phyloP scores from a whole-genome alignment of 2,888 invertebrate species.

The Dolichopus griseipennis region DNA sequence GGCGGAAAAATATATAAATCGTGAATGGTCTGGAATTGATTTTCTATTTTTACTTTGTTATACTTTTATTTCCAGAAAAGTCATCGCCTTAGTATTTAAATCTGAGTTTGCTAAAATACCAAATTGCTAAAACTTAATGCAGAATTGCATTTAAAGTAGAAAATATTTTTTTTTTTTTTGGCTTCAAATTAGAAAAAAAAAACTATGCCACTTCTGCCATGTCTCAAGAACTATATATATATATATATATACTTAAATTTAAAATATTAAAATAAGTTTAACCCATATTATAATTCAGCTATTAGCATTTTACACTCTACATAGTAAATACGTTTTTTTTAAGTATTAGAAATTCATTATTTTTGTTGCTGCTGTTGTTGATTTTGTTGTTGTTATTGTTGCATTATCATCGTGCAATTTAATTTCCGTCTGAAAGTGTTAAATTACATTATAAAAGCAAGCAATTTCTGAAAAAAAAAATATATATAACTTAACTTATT shows the following conservation, averaged over 20 bases:
- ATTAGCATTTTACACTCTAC: background rate
- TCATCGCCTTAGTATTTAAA: too few relatives aligned
- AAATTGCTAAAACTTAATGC: background rate
- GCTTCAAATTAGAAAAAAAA: background rate
- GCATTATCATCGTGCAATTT: background rate
- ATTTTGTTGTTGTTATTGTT: too few relatives aligned
- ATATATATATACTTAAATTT: background rate
- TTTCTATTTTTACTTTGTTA: background rate
- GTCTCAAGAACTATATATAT: too few relatives aligned
- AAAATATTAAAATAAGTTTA: background rate
- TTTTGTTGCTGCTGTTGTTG: background rate
- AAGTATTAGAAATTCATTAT: too few relatives aligned
- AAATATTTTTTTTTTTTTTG: too few relatives aligned
- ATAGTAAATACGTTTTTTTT: background rate
- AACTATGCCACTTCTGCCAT: background rate
- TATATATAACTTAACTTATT: too few relatives aligned
- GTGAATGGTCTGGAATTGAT: background rate
- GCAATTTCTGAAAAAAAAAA: too few relatives aligned
- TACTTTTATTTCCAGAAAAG: background rate
- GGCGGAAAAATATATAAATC: background rate
- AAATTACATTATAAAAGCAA: background rate
- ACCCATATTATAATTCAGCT: background rate
- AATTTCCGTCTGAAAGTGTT: background rate
- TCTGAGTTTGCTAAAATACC: background rate
- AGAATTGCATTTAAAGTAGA: too few relatives aligned